Conservation (phyloP, 1,140 invertebrate species). For the Zaprionus capensis region DNA sequence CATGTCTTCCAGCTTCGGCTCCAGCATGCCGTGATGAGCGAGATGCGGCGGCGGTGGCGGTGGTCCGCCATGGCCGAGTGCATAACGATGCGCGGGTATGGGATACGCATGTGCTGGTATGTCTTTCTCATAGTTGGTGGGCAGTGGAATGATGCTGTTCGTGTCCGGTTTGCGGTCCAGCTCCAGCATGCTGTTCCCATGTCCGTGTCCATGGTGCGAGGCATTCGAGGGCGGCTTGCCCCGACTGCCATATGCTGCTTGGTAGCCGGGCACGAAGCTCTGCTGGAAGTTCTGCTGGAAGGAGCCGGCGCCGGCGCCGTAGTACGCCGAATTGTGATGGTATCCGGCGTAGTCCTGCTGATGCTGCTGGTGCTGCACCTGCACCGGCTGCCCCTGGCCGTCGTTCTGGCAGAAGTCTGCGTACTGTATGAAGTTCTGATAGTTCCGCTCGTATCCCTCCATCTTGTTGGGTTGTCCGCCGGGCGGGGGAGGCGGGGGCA, state of each 20-base stretch:
- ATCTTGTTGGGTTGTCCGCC: constrained; percentile 77
- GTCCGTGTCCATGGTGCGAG: constrained; percentile 54
- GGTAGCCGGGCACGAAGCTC: constrained; percentile 79
- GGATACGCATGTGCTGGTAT: constrained; percentile 83
- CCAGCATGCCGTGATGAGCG: constrained; percentile 70
- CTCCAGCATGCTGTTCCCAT: constrained; percentile 71
- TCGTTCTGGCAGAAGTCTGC: constrained; percentile 84
- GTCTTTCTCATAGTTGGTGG: constrained; percentile 84
- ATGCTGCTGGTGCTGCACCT: constrained; percentile 57
- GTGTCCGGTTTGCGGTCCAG: constrained; percentile 78
- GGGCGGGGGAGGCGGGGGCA: constrained; percentile 55
- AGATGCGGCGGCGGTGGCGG: constrained; percentile 53
- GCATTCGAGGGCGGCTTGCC: constrained; percentile 51
- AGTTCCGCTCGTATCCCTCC: constrained; percentile 84
- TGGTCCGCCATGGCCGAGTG: constrained; percentile 62
- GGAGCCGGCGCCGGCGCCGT: constrained; percentile 62
- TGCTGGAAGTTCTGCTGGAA: constrained; percentile 83
- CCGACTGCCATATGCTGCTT: constrained; percentile 64
- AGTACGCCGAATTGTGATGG: constrained; percentile 77
- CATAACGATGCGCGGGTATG: constrained; percentile 82
- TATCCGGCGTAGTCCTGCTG: constrained; percentile 80
- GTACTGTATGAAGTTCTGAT: constrained; percentile 84
- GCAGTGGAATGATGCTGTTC: constrained; percentile 79
- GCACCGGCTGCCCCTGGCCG: constrained; percentile 66
- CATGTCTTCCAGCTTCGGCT: constrained; percentile 80